Percentiles rank a stretch among this genome's conserved stretches.
These are phyloP conservation scores for Cromileptes altivelis DNA, from an alignment of 2,113 vertebrate species.

Conservation along the genomic window DNA sequence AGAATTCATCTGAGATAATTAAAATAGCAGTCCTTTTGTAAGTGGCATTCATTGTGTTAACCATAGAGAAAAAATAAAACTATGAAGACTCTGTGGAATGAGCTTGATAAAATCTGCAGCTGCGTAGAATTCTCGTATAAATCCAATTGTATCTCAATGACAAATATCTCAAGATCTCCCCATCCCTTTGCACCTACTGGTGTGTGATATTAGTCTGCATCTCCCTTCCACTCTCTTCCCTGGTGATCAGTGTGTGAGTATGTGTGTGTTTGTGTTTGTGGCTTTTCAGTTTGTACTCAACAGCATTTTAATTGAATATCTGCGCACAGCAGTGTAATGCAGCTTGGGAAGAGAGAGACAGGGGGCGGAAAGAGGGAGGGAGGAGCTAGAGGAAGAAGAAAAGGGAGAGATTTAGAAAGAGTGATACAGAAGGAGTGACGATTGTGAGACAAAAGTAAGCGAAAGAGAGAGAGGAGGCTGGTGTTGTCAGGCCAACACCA, in stretches of 20 bases:
- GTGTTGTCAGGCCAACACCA: conserved; percentile 69
- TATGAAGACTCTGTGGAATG: not conserved
- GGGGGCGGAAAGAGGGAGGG: conserved; percentile 10
- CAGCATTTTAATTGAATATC: conserved; percentile 75
- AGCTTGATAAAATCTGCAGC: conserved; percentile 17
- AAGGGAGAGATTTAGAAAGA: conserved; percentile 10
- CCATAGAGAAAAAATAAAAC: not conserved
- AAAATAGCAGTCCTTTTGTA: conserved; percentile 9
- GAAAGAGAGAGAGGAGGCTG: conserved; percentile 20
- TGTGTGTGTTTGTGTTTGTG: conserved; percentile 10
- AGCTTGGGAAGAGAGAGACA: conserved; percentile 42
- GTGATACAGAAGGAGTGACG: conserved; percentile 7
- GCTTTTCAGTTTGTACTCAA: conserved; percentile 46
- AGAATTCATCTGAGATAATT: not conserved
- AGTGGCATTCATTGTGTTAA: not conserved
- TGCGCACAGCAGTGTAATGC: conserved; percentile 60
- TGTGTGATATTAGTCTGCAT: conserved; percentile 56
- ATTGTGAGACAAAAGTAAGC: not conserved
- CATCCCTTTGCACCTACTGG: conserved; percentile 32
- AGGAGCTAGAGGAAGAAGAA: conserved; percentile 19
- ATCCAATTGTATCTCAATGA: conserved; percentile 26
- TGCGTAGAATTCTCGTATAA: not conserved
- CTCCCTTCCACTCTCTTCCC: conserved; percentile 3
- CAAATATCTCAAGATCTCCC: conserved; percentile 28
- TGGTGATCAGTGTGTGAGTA: not conserved